phyloP scores from a whole-genome alignment of 2,113 vertebrate species.

The Macrotus californicus region DNA sequence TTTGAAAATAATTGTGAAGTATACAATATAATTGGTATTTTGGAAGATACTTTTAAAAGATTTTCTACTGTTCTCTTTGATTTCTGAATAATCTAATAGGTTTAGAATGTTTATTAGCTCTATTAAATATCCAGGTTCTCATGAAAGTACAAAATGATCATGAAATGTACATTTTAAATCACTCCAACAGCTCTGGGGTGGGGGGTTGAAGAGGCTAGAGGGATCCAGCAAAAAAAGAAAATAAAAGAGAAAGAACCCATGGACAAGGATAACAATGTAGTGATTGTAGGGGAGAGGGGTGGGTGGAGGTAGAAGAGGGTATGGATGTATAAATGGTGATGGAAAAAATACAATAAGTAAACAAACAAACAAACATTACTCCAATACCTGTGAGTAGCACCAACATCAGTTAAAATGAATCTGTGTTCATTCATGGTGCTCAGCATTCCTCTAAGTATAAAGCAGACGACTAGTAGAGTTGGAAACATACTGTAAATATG shows the following conservation, averaged over 20 bases:
- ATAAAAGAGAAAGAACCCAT: too few species aligned
- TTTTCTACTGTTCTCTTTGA: constrained; percentile 27
- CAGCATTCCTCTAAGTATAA: not conserved
- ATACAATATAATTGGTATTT: not conserved
- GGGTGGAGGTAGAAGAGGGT: too few species aligned
- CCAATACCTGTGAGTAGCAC: not conserved
- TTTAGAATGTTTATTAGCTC: constrained; percentile 12
- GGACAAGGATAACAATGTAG: too few species aligned
- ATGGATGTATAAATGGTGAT: too few species aligned
- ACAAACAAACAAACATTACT: not conserved
- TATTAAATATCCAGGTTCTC: not conserved
- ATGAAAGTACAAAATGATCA: not conserved
- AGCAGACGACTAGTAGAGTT: not conserved
- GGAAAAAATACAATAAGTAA: too few species aligned
- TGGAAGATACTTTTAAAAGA: not conserved
- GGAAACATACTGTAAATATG: not conserved
- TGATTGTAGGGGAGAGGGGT: too few species aligned
- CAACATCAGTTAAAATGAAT: not conserved
- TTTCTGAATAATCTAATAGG: constrained; percentile 19
- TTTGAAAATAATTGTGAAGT: not conserved
- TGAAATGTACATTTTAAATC: constrained; percentile 11
- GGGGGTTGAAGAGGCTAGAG: too few species aligned
- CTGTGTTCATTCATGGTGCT: not conserved
- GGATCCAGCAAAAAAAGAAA: too few species aligned
- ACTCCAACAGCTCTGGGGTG: not conserved